Evolutionary conservation across 2,797 vertebrate genomes (phyloP).

Genomic region (Coreius guichenoti): DNA sequence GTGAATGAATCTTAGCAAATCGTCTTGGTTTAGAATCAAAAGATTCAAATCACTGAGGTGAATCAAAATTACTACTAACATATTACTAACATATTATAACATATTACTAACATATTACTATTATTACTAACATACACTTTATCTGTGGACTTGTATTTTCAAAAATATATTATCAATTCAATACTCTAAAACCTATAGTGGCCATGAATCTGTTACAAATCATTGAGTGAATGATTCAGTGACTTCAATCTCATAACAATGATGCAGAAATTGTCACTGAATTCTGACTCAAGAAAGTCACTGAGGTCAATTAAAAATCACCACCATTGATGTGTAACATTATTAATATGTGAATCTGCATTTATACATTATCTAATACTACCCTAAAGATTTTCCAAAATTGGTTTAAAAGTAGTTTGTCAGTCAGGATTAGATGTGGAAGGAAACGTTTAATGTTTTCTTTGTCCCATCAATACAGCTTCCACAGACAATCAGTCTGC

Average conservation of each 20-base stretch:
- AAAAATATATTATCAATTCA: neutral
- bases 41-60: neutral
- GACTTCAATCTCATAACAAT: neutral
- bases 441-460: constrained; percentile 64
- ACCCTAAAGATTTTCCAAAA: constrained; percentile 25
- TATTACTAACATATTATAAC: neutral
- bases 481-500: constrained; percentile 59
- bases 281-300: neutral
- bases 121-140: neutral
- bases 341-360: neutral
- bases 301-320: neutral
- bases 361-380: constrained; percentile 22
- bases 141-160: neutral
- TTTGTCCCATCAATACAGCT: constrained; percentile 63
- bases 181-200: neutral
- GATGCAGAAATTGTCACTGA: neutral
- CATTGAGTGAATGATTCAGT: neutral
- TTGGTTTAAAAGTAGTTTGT: constrained; percentile 42
- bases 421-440: constrained; percentile 59
- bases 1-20: neutral
- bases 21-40: neutral
- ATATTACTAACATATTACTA: neutral
- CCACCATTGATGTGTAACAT: neutral
- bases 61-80: neutral
- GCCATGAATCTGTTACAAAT: neutral